These are phyloP conservation scores for Leucophenga maculata DNA, from an alignment of 2,888 invertebrate genomes.

Conservation along the genomic window DNA sequence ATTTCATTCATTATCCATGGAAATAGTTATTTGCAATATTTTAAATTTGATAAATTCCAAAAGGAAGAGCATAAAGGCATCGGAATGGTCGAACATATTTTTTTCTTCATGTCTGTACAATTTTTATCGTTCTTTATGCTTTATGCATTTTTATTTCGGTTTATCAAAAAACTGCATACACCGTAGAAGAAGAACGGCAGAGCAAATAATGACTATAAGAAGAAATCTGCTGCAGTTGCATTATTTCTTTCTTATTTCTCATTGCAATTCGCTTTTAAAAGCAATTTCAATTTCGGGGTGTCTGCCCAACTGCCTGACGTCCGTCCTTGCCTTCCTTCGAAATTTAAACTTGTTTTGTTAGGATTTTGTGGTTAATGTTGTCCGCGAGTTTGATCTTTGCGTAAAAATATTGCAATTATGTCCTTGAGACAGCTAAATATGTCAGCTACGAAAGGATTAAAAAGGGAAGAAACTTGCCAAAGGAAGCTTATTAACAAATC, in stretches of 20 bases:
- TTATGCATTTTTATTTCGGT: too few relatives aligned
- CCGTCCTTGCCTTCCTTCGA: background rate
- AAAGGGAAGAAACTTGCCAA: constrained; percentile 3
- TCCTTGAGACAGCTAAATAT: constrained; percentile 54
- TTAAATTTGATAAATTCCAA: too few relatives aligned
- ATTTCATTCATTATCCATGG: too few relatives aligned
- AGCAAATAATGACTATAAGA: too few relatives aligned
- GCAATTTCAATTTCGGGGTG: background rate
- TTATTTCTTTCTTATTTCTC: constrained; percentile 1
- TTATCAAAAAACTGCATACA: too few relatives aligned
- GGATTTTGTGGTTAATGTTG: constrained; percentile 65
- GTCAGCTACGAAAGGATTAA: background rate
- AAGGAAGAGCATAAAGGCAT: too few relatives aligned
- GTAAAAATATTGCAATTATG: constrained; percentile 66
- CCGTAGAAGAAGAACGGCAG: too few relatives aligned
- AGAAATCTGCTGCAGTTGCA: background rate
- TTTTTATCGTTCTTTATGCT: too few relatives aligned
- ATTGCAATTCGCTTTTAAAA: background rate
- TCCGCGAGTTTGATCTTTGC: constrained; percentile 62
- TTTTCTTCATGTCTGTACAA: constrained; percentile 35
- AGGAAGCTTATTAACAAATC: too few relatives aligned
- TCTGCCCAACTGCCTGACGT: background rate
- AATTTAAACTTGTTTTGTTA: constrained; percentile 40
- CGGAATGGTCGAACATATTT: constrained; percentile 41
- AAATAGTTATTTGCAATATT: too few relatives aligned